These are phyloP conservation scores for Meloidogyne exigua DNA, from an alignment of 1,140 invertebrate species.

Conservation along the genomic window DNA sequence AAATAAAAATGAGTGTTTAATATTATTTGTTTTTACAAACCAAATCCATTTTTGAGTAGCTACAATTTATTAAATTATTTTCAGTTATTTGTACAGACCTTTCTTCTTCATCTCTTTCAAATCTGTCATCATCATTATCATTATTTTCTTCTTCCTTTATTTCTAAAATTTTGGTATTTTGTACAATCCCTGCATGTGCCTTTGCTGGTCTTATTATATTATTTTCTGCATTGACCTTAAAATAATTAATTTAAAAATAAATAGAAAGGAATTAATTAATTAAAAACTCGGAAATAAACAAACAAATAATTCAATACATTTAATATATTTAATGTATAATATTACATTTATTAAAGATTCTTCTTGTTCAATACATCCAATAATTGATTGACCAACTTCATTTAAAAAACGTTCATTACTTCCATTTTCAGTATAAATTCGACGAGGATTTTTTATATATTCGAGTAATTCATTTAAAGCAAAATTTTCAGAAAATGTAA, in stretches of 20 bases:
- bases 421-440: constrained; percentile 43
- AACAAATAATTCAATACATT: no score
- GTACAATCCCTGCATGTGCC: background rate
- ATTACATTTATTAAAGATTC: background rate
- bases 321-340: no score
- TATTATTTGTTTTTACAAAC: background rate
- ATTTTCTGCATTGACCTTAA: constrained; percentile 4
- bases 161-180: constrained; percentile 10
- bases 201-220: constrained; percentile 13
- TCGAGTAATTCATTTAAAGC: constrained; percentile 47
- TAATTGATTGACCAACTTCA: constrained; percentile 33
- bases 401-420: constrained; percentile 40
- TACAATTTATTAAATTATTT: constrained; percentile 12
- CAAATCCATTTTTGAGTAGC: constrained; percentile 19
- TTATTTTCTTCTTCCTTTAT: constrained; percentile 3
- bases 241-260: background rate
- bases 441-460: constrained; percentile 40
- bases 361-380: constrained; percentile 8
- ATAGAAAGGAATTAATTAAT: no score
- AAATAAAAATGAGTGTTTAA: background rate
- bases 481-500: constrained; percentile 47
- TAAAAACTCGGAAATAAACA: no score
- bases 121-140: background rate
- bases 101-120: constrained; percentile 8
- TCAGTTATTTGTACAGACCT: background rate